phyloP scores from a whole-genome alignment of 2,888 invertebrate species.

The Blastobasis adustella region DNA sequence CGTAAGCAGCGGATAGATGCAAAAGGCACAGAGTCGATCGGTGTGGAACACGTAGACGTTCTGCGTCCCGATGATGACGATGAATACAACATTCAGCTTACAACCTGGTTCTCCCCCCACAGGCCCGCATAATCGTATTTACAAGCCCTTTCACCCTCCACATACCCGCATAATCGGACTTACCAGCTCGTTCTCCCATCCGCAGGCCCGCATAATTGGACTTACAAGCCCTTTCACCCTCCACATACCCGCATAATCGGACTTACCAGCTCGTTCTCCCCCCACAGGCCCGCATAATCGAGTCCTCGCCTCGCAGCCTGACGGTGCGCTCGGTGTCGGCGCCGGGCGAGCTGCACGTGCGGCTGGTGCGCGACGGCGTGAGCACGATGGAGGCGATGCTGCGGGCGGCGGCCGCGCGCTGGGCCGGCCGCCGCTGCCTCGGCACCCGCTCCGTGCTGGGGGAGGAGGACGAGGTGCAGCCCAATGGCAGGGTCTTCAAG shows the following conservation, averaged over 20 bases:
- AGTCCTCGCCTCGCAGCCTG: slow-evolving; percentile 78
- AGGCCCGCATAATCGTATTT: slow-evolving; percentile 80
- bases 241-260: slow-evolving; percentile 80
- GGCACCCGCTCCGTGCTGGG: slow-evolving; percentile 93
- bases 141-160: background rate
- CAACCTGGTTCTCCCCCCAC: slow-evolving; percentile 7
- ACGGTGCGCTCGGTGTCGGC: slow-evolving; percentile 83
- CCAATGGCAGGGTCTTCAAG: slow-evolving; percentile 95
- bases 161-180: slow-evolving; percentile 80
- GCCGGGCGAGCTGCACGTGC: slow-evolving; percentile 82
- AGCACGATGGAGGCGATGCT: slow-evolving; percentile 90
- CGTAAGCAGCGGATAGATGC: too few relatives aligned
- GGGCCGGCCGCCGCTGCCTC: slow-evolving; percentile 84
- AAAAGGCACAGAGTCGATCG: too few relatives aligned
- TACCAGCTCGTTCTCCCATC: background rate
- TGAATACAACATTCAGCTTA: too few relatives aligned
- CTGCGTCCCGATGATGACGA: too few relatives aligned
- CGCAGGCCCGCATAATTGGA: slow-evolving; percentile 80
- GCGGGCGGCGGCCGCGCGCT: slow-evolving; percentile 83
- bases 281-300: slow-evolving; percentile 80
- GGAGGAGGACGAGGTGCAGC: slow-evolving; percentile 95
- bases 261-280: too few relatives aligned
- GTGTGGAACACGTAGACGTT: too few relatives aligned
- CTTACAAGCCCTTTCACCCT: background rate
- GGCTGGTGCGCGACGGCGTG: slow-evolving; percentile 83